Evolutionary conservation across 2,888 invertebrate genomes (phyloP), one percentile per base, ranked within the genome.

Genomic region (Eupithecia subumbrata): DNA sequence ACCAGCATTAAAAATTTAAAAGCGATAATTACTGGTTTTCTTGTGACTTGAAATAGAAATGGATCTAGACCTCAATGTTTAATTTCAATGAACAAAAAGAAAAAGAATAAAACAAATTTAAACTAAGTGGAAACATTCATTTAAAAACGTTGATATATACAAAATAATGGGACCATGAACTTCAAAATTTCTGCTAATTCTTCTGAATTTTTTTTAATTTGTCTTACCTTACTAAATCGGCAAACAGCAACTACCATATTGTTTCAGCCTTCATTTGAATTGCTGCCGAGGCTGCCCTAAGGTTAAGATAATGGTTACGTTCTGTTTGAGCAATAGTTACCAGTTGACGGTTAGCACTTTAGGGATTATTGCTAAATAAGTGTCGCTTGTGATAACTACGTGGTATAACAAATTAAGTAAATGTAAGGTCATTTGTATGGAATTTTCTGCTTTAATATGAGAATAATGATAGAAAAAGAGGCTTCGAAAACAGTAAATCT

Each of bases 271-370:
- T 67, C 18, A 40, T 37, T 64, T 34, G 69, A 45, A 25, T 64
- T 18, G 25, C 60, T 25, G 48, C 52, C 52, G 40, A 70, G 70
- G 70, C 52, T 40, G 14, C 40, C 9, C 30, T 64, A 74, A 74
- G 74, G 74, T 73, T 69, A 37, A 43, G 22, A 40, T 67, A 67
- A 67, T 67, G 67, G 67, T 67, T n/a, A 67, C 67, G 43, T 63
- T 69, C 45, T 74, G 74, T 66, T 74, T 74, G 71, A 30, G 67
- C 43, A 56, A 40, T 71, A 67, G 67, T 69, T 70, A 74, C 37
- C 67, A 56, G 63, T 22, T 48, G 48, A 45, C 12, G 0, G 45
- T 74, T 71, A 71, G 56, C 67, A 60, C 74, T 67, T 74, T 30
- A 71, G 70, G 70, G 70, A 70, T 52, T 66, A 60, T 74, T 71